Evolutionary conservation across 2,888 invertebrate genomes (phyloP).

Genomic region (Tricholauxania praeusta): DNA sequence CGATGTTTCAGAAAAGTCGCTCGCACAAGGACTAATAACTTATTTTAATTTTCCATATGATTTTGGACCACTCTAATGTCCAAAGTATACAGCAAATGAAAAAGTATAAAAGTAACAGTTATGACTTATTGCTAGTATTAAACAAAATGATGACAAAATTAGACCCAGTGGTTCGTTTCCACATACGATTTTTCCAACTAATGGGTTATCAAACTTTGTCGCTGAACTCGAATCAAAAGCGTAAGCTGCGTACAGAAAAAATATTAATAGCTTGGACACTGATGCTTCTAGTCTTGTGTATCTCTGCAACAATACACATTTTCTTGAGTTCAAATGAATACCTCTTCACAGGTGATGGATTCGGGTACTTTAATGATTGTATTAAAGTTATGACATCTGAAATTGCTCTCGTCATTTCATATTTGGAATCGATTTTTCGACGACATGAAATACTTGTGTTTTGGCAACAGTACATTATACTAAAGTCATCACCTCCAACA

Average conservation of each 20-base stretch:
- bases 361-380: slow-evolving; percentile 55
- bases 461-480: slow-evolving; percentile 47
- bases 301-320: slow-evolving; percentile 15
- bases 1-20: no score
- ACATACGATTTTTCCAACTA: slow-evolving; percentile 55
- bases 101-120: no score
- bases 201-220: slow-evolving; percentile 55
- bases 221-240: slow-evolving; percentile 40
- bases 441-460: slow-evolving; percentile 46
- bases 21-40: no score
- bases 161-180: slow-evolving; percentile 45
- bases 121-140: neutral
- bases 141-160: neutral
- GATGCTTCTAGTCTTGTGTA: slow-evolving; percentile 45
- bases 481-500: slow-evolving; percentile 3
- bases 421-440: slow-evolving; percentile 49
- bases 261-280: slow-evolving; percentile 49
- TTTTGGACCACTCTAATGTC: no score
- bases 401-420: slow-evolving; percentile 52
- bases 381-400: slow-evolving; percentile 52
- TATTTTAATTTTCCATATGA: no score
- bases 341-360: slow-evolving; percentile 50
- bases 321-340: slow-evolving; percentile 48
- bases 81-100: no score
- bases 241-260: slow-evolving; percentile 16